Evolutionary conservation across 2,797 vertebrate species (phyloP), one percentile per base, ranked within the genome.

Genomic region (Mus spretus): DNA sequence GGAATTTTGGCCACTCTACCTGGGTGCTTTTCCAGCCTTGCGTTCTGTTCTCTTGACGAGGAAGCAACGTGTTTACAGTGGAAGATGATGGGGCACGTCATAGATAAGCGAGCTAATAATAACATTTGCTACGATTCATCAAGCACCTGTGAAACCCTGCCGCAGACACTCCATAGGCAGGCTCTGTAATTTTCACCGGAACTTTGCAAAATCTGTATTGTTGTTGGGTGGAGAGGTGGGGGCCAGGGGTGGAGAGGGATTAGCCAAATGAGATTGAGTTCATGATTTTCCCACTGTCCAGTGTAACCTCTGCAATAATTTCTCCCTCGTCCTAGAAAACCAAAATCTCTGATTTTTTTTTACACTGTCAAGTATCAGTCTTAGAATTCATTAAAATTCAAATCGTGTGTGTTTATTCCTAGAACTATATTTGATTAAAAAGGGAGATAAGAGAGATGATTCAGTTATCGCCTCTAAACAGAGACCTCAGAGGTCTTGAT

Each of bases 341-440:
- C 5, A 70, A 91, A 92, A 84, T 94, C 37, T 84, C 91, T 94
- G 75, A 47, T 24, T 78, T 77, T 94, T 79, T 67, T 85, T 93
- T 59, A 95, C 89, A 74, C 50, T 84, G 87, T 82, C 85, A 95
- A 94, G 40, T 84, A 95, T 95, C 31, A 7, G 63, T 96, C 96
- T 94, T 70, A 55, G 90, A 94, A 96, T 77, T 84, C 61, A 88
- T 93, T 96, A 95, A 91, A 94, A 95, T 97, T 96, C 88, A 96
- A 89, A 93, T 96, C 79, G 70, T 91, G 85, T 90, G 47, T 89
- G 75, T 97, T 95, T 97, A 88, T 91, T 90, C 74, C 91, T 97
- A 89, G 81, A 97, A 94, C 57, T 77, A 59, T 63, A 94, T 93
- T 90, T 94, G 95, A 96, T 95, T 93, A 85, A 95, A 95, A 91